These are phyloP conservation scores for Lasiurus cinereus DNA, from an alignment of 2,113 vertebrate genomes.

Conservation along the genomic window DNA sequence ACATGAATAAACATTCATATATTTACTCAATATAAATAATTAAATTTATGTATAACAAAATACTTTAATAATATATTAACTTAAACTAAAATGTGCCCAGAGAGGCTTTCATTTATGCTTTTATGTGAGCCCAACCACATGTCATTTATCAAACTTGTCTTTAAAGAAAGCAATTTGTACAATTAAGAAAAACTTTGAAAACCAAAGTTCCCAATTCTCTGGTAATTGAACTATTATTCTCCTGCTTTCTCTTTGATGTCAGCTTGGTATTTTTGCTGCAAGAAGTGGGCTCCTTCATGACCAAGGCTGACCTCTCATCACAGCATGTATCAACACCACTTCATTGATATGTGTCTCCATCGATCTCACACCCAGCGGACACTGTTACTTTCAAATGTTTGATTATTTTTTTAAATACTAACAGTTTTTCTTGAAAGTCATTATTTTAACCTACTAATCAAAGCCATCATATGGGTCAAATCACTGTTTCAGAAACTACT, in stretches of 20 bases:
- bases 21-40: slow-evolving; percentile 25
- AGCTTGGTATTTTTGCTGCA: neutral
- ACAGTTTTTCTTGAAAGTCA: neutral
- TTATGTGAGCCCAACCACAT: neutral
- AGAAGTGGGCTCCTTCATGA: neutral
- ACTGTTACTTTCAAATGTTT: neutral
- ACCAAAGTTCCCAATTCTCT: neutral
- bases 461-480: neutral
- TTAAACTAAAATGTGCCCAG: slow-evolving; percentile 54
- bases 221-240: slow-evolving; percentile 49
- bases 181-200: slow-evolving; percentile 64
- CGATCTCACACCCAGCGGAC: neutral
- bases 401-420: neutral
- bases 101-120: slow-evolving; percentile 67
- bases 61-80: slow-evolving; percentile 52
- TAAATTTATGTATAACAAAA: neutral
- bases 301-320: neutral
- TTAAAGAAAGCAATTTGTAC: slow-evolving; percentile 59
- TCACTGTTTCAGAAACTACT: neutral
- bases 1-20: slow-evolving; percentile 23
- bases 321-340: neutral
- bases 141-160: slow-evolving; percentile 25
- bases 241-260: neutral
- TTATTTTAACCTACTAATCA: slow-evolving; percentile 50
- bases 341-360: neutral